These are phyloP conservation scores for Myotis daubentonii DNA, from an alignment of 2,797 vertebrate species.

Conservation along the genomic window DNA sequence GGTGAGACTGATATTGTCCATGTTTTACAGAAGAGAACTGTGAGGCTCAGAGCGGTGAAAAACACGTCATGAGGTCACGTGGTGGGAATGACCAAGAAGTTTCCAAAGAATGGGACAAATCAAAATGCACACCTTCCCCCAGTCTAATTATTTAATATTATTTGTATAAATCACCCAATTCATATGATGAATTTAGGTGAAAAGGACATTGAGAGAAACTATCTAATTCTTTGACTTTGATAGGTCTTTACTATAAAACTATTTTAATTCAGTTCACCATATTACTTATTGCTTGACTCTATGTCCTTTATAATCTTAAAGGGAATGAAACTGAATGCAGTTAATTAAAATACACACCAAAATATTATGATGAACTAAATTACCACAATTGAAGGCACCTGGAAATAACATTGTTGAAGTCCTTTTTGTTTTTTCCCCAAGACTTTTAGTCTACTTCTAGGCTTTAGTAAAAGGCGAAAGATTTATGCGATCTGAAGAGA, in stretches of 20 bases:
- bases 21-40: not conserved
- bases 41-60: not conserved
- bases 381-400: not conserved
- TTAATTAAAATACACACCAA: not conserved
- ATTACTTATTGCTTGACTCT: not conserved
- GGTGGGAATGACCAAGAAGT: not conserved
- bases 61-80: not conserved
- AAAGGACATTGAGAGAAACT: not conserved
- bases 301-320: not conserved
- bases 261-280: not conserved
- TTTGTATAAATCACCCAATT: not conserved
- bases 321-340: not conserved
- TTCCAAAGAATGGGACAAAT: not conserved
- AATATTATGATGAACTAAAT: conserved; percentile 1
- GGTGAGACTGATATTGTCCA: not conserved
- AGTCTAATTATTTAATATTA: not conserved
- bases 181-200: not conserved
- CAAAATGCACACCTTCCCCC: not conserved
- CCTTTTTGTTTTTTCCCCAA: not conserved
- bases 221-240: not conserved
- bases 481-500: too few relatives aligned
- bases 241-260: not conserved
- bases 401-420: not conserved
- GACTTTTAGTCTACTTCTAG: not conserved
- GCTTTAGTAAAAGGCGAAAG: too few relatives aligned